A percentile compares a stretch with the other conserved stretches of the same genome.
Conservation (phyloP, 2,797 vertebrate genomes). For the Zenarchopterus dispar region DNA sequence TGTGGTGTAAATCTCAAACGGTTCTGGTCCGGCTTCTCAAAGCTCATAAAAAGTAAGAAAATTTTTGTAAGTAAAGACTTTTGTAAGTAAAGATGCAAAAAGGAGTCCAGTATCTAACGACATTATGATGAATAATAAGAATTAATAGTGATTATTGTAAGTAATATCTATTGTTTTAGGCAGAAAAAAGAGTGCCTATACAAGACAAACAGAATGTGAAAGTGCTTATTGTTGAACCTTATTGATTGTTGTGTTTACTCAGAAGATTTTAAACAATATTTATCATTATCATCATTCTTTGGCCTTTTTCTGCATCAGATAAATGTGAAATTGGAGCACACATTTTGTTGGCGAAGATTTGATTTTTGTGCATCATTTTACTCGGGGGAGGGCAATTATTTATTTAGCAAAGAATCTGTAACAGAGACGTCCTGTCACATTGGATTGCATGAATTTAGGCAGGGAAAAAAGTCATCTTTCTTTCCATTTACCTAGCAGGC, state of each 20-base stretch:
- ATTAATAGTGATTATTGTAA: no score
- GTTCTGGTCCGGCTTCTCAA: constrained; percentile 3
- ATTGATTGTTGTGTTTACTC: no score
- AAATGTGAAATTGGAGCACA: constrained; percentile 5
- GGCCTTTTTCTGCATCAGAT: constrained; percentile 44
- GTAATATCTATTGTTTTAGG: no score
- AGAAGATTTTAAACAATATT: no score
- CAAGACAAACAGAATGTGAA: no score
- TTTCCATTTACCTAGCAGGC: constrained; percentile 14
- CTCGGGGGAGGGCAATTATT: background rate
- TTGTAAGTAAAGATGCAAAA: background rate
- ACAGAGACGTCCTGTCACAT: background rate
- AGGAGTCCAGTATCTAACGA: background rate
- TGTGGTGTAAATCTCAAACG: constrained; percentile 46
- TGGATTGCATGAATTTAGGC: constrained; percentile 7
- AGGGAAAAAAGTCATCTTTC: background rate
- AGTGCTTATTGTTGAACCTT: no score
- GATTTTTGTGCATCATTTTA: constrained; percentile 23
- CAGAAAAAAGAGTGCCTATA: no score
- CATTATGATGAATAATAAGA: no score
- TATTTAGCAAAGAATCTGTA: constrained; percentile 17
- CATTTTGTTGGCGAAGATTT: background rate
- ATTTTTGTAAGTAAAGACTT: constrained; percentile 5
- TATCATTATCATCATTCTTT: constrained; percentile 38
- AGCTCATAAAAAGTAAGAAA: background rate